Conservation (phyloP, 2,797 vertebrate genomes). For the Enteromius viviparus region DNA sequence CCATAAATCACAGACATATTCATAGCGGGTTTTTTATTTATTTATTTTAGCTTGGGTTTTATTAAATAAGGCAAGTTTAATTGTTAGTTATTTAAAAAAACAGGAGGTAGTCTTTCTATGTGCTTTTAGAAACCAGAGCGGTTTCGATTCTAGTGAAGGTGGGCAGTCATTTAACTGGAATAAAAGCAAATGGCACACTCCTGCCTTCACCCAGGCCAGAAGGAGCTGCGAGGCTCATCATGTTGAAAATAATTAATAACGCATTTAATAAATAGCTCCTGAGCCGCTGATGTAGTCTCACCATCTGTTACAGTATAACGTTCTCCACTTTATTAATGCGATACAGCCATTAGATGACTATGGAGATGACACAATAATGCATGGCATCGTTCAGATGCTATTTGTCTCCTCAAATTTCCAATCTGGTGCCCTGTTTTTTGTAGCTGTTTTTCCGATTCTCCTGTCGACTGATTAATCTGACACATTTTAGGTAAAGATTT, state of each 20-base stretch:
- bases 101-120: background rate
- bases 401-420: slow-evolving; percentile 79
- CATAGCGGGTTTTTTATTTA: background rate
- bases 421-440: slow-evolving; percentile 67
- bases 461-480: slow-evolving; percentile 70
- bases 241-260: slow-evolving; percentile 85
- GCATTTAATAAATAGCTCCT: slow-evolving; percentile 84
- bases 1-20: slow-evolving; percentile 43
- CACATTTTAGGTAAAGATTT: slow-evolving; percentile 68
- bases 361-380: slow-evolving; percentile 80
- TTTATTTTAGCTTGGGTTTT: background rate
- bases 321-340: slow-evolving; percentile 78
- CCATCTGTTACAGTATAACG: slow-evolving; percentile 81
- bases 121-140: background rate
- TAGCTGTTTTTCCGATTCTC: slow-evolving; percentile 45
- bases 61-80: slow-evolving; percentile 31
- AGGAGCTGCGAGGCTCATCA: slow-evolving; percentile 75
- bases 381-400: slow-evolving; percentile 78
- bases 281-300: slow-evolving; percentile 76
- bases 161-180: slow-evolving; percentile 62
- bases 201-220: slow-evolving; percentile 69
- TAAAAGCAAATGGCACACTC: slow-evolving; percentile 64
- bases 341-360: slow-evolving; percentile 78
- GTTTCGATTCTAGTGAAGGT: background rate
- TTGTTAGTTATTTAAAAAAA: slow-evolving; percentile 19